These are phyloP conservation scores for Apocrypta bakeri DNA, from an alignment of 1,140 invertebrate species.

Conservation along the genomic window DNA sequence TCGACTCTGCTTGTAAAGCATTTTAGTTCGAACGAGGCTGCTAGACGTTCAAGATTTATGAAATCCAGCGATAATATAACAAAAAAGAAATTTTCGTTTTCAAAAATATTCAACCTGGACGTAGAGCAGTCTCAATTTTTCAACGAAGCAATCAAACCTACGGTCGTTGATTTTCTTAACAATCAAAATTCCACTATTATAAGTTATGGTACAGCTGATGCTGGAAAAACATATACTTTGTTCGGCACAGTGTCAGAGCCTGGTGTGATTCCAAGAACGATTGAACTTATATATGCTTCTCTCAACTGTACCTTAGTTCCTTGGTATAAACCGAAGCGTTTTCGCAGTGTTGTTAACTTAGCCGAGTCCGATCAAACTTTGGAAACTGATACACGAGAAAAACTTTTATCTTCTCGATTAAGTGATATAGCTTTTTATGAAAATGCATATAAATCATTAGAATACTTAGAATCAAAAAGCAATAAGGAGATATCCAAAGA, in stretches of 20 bases:
- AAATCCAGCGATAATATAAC: slow-evolving; percentile 53
- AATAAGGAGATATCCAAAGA: neutral
- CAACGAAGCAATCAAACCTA: slow-evolving; percentile 54
- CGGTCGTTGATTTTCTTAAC: slow-evolving; percentile 58
- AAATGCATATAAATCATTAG: neutral
- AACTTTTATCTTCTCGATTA: slow-evolving; percentile 55
- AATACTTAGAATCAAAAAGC: neutral
- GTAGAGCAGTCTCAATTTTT: slow-evolving; percentile 61
- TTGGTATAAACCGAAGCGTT: slow-evolving; percentile 71
- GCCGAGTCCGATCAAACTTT: slow-evolving; percentile 55
- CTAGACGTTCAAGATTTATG: slow-evolving; percentile 52
- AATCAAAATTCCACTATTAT: slow-evolving; percentile 65
- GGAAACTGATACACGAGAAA: slow-evolving; percentile 65
- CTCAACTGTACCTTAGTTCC: slow-evolving; percentile 66
- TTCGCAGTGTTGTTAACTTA: slow-evolving; percentile 70
- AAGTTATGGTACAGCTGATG: slow-evolving; percentile 66
- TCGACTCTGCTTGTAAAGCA: slow-evolving; percentile 61
- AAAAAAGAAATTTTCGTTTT: slow-evolving; percentile 60
- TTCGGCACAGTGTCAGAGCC: slow-evolving; percentile 81
- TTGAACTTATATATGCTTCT: slow-evolving; percentile 83
- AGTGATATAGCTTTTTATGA: slow-evolving; percentile 31
- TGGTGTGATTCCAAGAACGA: slow-evolving; percentile 84
- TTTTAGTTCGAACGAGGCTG: slow-evolving; percentile 48
- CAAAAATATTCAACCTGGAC: slow-evolving; percentile 59
- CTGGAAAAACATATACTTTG: slow-evolving; percentile 81